phyloP scores from a whole-genome alignment of 2,888 invertebrate genomes.

The Bombylius major region DNA sequence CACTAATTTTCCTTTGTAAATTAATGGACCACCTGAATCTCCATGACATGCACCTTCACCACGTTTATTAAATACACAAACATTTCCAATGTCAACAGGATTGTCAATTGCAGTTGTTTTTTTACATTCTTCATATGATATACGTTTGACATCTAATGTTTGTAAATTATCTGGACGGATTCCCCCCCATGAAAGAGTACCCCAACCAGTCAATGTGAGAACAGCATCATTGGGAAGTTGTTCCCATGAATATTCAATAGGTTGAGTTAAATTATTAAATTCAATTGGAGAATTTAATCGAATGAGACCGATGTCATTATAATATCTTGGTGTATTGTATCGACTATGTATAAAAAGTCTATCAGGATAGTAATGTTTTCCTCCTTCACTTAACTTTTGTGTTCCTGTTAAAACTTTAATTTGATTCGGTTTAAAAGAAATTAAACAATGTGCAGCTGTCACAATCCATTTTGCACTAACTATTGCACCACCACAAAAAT shows the following conservation, averaged over 20 bases:
- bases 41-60: conserved; percentile 41
- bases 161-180: conserved; percentile 44
- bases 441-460: conserved; percentile 32
- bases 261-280: conserved; percentile 41
- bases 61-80: conserved; percentile 44
- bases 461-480: conserved; percentile 25
- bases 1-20: conserved; percentile 23
- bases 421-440: conserved; percentile 21
- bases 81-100: conserved; percentile 43
- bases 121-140: conserved; percentile 43
- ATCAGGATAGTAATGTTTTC: conserved; percentile 22
- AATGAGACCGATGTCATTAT: conserved; percentile 57
- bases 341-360: conserved; percentile 21
- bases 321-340: conserved; percentile 22
- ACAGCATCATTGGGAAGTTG: conserved; percentile 40
- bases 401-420: too few species aligned
- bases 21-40: conserved; percentile 30
- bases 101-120: conserved; percentile 37
- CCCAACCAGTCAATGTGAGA: conserved; percentile 50
- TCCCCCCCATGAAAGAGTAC: conserved; percentile 39
- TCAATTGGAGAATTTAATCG: conserved; percentile 41
- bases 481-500: conserved; percentile 31
- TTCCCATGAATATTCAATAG: conserved; percentile 42
- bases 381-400: conserved; percentile 24
- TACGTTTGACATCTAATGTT: conserved; percentile 42